A percentile compares a stretch with the other conserved stretches of the same genome.
phyloP scores from a whole-genome alignment of 2,113 vertebrate genomes.

The Emberiza fucata region DNA sequence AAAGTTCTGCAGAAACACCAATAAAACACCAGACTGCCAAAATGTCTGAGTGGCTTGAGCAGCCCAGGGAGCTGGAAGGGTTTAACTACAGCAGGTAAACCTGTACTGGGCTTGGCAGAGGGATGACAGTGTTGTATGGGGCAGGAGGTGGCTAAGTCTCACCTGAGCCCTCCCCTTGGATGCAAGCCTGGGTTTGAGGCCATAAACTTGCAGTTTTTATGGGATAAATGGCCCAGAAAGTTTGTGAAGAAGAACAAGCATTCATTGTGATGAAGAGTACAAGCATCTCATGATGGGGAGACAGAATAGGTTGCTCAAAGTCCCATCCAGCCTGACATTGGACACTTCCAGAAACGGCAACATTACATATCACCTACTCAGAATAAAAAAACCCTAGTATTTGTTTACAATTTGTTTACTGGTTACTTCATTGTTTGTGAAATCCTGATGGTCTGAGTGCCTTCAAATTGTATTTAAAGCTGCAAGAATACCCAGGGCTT shows the following conservation, averaged over 20 bases:
- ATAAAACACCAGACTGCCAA: not conserved
- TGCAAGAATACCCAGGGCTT: not conserved
- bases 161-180: not conserved
- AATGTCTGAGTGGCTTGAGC: not conserved
- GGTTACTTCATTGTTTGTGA: not conserved
- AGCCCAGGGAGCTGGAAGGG: not conserved
- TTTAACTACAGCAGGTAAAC: not conserved
- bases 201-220: not conserved
- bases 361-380: not conserved
- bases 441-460: not conserved
- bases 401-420: not conserved
- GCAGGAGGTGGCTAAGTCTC: accelerated
- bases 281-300: not conserved
- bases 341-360: not conserved
- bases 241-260: not conserved
- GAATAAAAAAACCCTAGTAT: not conserved
- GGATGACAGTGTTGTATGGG: not conserved
- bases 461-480: not conserved
- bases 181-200: not conserved
- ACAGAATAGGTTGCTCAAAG: not conserved
- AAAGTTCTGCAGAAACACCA: not conserved
- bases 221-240: not conserved
- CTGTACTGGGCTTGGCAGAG: not conserved
- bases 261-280: not conserved
- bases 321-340: not conserved